Base-by-base conservation (phyloP, 2,888 invertebrate genomes). In the Agrotis ipsilon region DNA sequence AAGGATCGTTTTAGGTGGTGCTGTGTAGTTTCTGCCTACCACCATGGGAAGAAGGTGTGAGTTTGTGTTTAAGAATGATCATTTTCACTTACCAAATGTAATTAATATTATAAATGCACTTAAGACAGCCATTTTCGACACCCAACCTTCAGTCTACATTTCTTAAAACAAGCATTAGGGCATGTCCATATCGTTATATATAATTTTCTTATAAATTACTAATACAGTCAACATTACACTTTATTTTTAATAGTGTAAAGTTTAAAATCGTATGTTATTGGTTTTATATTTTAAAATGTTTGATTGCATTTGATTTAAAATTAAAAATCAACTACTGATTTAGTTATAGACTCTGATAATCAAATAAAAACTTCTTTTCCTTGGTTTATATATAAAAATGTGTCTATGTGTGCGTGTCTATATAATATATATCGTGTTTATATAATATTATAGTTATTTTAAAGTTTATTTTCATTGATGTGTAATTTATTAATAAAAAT, bases 1-100 rank as follows among this genome's bases (percentile, higher is more conserved):
- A 39, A 39, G 39, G 39, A 39, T 39, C 1, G 39, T 39, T 11
- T 1, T 11, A 39, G 11, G 39, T 39, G 39, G 5, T 2, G 9
- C 39, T 11, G 9, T 39, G 39, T 39, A 39, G 39, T 39, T 11
- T 32, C 9, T 39, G 39, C 9, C 9, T 39, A 39, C 39, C 11
- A 9, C 9, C 0, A 39, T 39, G 39, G 11, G 19, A 49, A 49
- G 19, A 19, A 19, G 48, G 2, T 9, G 39, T 11, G 39, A 39
- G 9, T 39, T 11, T 39, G 39, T 39, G 2, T 9, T 9, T 39
- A 39, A n/a, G 5, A n/a, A 27, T 27, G n/a, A 19, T 11, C 5
- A 27, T 32, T 66, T 19, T 16, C 1, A 72, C 82, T 83, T 39
- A 82, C 82, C 82, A 48, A 62, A 62, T n/a, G 71, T 18, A 58